Base-by-base conservation (phyloP, 2,797 vertebrate species). In the Agapornis canus region DNA sequence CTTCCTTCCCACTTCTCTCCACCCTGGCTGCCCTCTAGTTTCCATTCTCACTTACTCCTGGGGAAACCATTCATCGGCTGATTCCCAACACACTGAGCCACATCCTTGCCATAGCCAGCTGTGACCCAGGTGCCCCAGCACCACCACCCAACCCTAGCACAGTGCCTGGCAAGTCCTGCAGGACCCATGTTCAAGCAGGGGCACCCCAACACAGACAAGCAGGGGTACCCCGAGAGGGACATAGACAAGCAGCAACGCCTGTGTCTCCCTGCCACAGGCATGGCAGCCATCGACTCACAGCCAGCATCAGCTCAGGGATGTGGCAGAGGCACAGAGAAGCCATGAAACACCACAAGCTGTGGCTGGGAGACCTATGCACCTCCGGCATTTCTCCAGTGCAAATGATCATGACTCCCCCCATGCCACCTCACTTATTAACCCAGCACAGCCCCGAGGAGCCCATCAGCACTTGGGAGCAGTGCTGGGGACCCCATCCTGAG, bases 401-500 rank as follows among this genome's bases (percentile, higher is more conserved):
- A 54, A 40, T 10, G 49, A 42, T 40, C 42, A 39, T 0, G 2
- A 57, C 35, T 56, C 7, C 32, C 14, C 29, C 9, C 18, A 11
- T 0, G 1, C 31, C 4, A 0, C 26, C 69, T 25, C 11, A 0
- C 17, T n/a, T 2, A 68, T 5, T 10, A 25, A 10, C 4, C 31
- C 4, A 2, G 56, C 3, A 1, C 8, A 25, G 59, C 43, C 16
- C 66, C 0, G 0, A 37, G 47, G 39, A 65, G 42, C 42, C 37
- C 56, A 3, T 0, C 0, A 3, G 31, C 23, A 43, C 29, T 31
- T 0, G 4, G 52, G 45, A 78, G 11, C 0, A 0, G 27, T 7
- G 19, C 15, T 0, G 1, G 54, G 60, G 63, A 10, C 73, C 61
- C 43, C 1, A 2, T 16, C 18, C 68, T 0, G 3, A 51, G 70